phyloP scores from a whole-genome alignment of 2,888 invertebrate species.

The Leucophenga montana region DNA sequence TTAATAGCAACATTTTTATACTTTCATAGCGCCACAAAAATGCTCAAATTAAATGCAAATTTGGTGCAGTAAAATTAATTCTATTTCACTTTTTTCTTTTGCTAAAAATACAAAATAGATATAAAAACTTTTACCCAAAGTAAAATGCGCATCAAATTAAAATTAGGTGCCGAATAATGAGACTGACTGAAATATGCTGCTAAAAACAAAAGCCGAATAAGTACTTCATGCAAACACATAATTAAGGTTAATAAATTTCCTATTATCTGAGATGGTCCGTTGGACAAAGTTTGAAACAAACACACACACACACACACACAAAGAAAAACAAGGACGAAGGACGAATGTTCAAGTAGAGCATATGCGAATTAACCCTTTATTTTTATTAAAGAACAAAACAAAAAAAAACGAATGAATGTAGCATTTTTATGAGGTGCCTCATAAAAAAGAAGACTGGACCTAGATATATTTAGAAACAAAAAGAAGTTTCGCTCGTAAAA shows the following conservation, averaged over 20 bases:
- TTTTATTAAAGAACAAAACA: not conserved
- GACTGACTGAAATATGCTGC: not conserved
- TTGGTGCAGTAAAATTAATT: conserved; percentile 19
- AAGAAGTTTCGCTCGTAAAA: not conserved
- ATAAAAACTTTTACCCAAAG: not conserved
- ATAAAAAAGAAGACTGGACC: not conserved
- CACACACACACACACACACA: not conserved
- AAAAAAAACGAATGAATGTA: not conserved
- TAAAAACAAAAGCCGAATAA: not conserved
- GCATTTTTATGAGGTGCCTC: conserved; percentile 16
- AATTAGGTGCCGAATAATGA: conserved; percentile 30
- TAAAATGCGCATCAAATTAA: conserved; percentile 13
- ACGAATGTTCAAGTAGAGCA: not conserved
- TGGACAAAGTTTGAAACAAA: conserved; percentile 27
- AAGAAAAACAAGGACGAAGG: conserved; percentile 8
- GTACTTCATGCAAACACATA: conserved; percentile 64
- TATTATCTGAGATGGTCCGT: conserved; percentile 62
- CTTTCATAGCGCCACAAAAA: conserved; percentile 18
- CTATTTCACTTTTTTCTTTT: not conserved
- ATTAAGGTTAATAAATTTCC: conserved; percentile 66
- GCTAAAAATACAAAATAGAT: too few relatives aligned
- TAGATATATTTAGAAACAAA: not conserved
- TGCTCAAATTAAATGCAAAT: conserved; percentile 9
- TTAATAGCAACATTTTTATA: not conserved
- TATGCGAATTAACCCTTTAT: conserved; percentile 13